Base-by-base conservation (phyloP, 2,113 vertebrate genomes). In the Acanthisitta chloris region DNA sequence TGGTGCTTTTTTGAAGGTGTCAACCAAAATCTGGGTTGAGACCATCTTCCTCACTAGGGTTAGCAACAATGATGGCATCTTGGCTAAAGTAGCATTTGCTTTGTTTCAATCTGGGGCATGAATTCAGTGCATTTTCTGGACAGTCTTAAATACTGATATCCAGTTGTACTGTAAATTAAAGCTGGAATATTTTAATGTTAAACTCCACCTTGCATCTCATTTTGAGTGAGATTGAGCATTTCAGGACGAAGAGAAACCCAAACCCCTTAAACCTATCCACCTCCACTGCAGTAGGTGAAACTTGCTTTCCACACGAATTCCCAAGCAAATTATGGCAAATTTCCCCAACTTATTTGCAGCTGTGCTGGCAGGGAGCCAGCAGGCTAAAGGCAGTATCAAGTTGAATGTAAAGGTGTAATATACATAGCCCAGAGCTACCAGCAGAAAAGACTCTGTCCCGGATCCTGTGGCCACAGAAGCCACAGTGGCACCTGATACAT, bases 401-500 rank as follows among this genome's bases (percentile, higher is more conserved):
- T 67, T 88, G 90, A 88, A 95, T 81, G 42, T 88, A 92, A 96
- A 97, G 93, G 94, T 96, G 94, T 81, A 96, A 93, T 49, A 71
- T 95, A 96, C 94, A 97, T 64, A 96, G 88, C 85, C 90, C 96
- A 96, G 94, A 96, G 88, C 96, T 93, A 96, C 93, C 92, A 95
- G 82, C 59, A 78, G 48, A 48, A 88, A 81, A 65, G 40, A 16
- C 33, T 94, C 84, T 79, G 66, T 24, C 78, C 62, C 3, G 8
- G 67, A 38, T 77, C 42, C 59, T 3, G 2, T 0, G 6, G 78
- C 21, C 59, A 57, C 66, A 59, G 81, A 85, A 74, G 24, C 36
- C 0, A 0, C 79, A 0, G 0, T 48, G 58, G 67, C 69, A 83
- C 51, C 42, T 29, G 9, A 26, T 18, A n/a, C n/a, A 51, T 17